These are phyloP conservation scores for Neomorphus geoffroyi DNA, from an alignment of 2,797 vertebrate genomes.

Conservation along the genomic window DNA sequence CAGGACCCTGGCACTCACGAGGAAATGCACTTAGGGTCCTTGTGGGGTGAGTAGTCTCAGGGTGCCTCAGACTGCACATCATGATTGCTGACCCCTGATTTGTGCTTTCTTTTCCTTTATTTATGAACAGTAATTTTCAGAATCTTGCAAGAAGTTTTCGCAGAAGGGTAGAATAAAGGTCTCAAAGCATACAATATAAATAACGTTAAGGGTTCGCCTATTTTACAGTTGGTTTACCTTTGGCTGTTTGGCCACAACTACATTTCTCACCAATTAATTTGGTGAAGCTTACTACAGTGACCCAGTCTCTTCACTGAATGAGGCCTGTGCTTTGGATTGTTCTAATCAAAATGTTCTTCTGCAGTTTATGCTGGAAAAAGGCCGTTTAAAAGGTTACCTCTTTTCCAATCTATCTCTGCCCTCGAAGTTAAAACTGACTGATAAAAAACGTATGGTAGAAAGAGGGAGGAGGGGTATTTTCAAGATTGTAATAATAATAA, in stretches of 20 bases:
- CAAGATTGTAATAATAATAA: background rate
- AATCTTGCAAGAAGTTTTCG: background rate
- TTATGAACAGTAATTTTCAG: background rate
- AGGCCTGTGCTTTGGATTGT: background rate
- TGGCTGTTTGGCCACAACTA: background rate
- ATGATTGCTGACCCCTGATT: background rate
- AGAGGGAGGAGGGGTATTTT: background rate
- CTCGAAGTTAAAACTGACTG: background rate
- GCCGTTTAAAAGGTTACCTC: background rate
- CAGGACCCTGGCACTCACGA: no score
- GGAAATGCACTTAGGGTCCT: background rate
- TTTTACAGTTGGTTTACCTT: background rate
- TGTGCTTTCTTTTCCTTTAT: background rate
- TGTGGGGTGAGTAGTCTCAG: background rate
- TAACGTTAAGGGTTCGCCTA: background rate
- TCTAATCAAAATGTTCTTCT: background rate
- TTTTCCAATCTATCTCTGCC: background rate
- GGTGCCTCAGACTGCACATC: no score
- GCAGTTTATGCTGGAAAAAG: background rate
- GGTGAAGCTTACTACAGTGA: background rate
- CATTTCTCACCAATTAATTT: background rate
- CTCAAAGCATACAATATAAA: background rate
- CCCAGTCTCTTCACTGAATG: background rate
- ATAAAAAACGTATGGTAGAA: background rate
- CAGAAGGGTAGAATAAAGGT: background rate